Evolutionary conservation across 2,113 vertebrate genomes (phyloP), one percentile per base, ranked within the genome.

Genomic region (Eclectus roratus): DNA sequence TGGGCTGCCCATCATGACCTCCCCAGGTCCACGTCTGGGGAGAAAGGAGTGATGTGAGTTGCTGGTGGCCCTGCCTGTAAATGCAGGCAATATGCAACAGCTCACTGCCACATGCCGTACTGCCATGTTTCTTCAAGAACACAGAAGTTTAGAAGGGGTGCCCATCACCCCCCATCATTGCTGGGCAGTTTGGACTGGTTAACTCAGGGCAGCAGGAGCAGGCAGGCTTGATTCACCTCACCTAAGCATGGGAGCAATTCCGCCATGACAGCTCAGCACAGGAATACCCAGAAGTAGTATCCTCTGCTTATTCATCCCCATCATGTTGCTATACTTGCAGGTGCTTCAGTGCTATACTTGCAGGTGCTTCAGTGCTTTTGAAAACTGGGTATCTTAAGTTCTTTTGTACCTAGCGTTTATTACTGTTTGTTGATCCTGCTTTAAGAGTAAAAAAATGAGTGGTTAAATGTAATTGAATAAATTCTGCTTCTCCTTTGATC

Each of bases 141-240:
- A 24, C n/a, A 43, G 21, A 27, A 24, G 25, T 35, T 64, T 17
- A 46, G 69, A 14, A 58, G 33, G 41, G 13, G 33, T 4, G 2
- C 33, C n/a, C 3, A 1, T 20, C 43, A 27, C 13, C 20, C 35
- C 14, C 17, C 2, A 6, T 44, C 0, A 1, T 39, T 39, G 23
- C 64, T 65, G 50, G n/a, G 29, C 50, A n/a, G 27, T 60, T 60
- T 18, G 29, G 39, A 49, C 15, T 1, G 6, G 4, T 14, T 23
- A 61, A 49, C 64, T 24, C 31, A 4, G 0, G 2, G 37, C 37
- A 58, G 55, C 0, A 1, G 47, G 41, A 83, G 44, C 4, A 1
- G 25, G 63, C 83, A 63, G 53, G 1, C 17, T 37, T 72, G 64
- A 23, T 18, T 37, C 47, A 4, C n/a, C n/a, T 35, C 37, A 35